phyloP scores from a whole-genome alignment of 2,797 vertebrate genomes.

The Typhlichthys eigenmanni region DNA sequence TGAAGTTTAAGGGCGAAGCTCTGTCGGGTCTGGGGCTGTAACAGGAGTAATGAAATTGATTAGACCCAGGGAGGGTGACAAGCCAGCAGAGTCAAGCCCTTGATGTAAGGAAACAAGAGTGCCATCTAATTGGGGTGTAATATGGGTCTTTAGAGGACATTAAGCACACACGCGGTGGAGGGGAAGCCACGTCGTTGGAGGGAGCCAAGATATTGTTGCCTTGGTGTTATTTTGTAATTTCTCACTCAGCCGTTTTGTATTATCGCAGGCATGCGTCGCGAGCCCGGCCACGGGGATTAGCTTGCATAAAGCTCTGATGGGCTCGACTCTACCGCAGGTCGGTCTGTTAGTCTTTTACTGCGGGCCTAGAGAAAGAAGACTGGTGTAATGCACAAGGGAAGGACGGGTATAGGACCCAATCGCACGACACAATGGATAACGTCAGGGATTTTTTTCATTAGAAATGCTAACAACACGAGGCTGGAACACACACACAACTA shows the following conservation, averaged over 20 bases:
- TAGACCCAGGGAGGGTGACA: slow-evolving; percentile 85
- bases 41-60: slow-evolving; percentile 90
- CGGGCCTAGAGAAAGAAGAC: background rate
- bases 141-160: slow-evolving; percentile 89
- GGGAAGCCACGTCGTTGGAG: slow-evolving; percentile 69
- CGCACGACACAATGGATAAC: too few relatives aligned
- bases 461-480: too few relatives aligned
- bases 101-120: slow-evolving; percentile 90
- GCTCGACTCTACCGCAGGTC: slow-evolving; percentile 15
- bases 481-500: too few relatives aligned
- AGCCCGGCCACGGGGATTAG: slow-evolving; percentile 71
- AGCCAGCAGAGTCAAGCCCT: slow-evolving; percentile 87
- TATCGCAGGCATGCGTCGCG: slow-evolving; percentile 64
- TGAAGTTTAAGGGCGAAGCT: slow-evolving; percentile 87
- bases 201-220: slow-evolving; percentile 73
- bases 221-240: slow-evolving; percentile 75
- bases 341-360: background rate
- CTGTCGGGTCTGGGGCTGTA: slow-evolving; percentile 80
- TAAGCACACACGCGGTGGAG: slow-evolving; percentile 78
- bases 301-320: slow-evolving; percentile 39
- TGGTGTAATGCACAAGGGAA: too few relatives aligned
- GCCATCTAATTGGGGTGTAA: slow-evolving; percentile 88
- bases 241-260: slow-evolving; percentile 72
- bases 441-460: too few relatives aligned
- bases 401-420: too few relatives aligned